Percentiles rank a stretch among this genome's conserved stretches.
These are phyloP conservation scores for Rhynchonycteris naso DNA, from an alignment of 2,797 vertebrate species.

Conservation along the genomic window DNA sequence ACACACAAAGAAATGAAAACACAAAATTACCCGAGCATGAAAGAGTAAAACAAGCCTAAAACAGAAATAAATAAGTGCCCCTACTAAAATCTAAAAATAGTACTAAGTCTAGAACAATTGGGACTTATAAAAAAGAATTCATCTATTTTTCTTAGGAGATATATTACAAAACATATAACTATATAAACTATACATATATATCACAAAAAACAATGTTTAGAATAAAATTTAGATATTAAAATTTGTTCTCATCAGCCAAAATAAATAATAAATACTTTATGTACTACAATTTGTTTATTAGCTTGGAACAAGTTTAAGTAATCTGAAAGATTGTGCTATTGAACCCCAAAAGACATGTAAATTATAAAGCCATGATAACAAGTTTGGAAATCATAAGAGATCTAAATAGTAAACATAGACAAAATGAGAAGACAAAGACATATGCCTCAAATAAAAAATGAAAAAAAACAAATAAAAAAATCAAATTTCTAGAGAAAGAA, in stretches of 20 bases:
- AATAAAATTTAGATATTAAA: conserved; percentile 12
- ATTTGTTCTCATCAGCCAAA: background rate
- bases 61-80: background rate
- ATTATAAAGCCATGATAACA: too few species aligned
- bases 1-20: background rate
- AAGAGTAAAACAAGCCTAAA: background rate
- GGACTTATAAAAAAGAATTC: background rate
- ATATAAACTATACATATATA: background rate
- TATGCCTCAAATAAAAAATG: too few species aligned
- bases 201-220: background rate
- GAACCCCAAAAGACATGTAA: too few species aligned
- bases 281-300: conserved; percentile 43
- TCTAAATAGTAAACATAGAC: too few species aligned
- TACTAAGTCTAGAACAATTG: background rate
- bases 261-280: background rate
- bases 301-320: too few species aligned
- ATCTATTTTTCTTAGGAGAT: background rate
- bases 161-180: background rate
- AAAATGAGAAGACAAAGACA: too few species aligned
- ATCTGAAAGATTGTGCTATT: too few species aligned
- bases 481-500: too few species aligned
- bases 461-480: too few species aligned
- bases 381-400: too few species aligned
- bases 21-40: background rate
- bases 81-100: conserved; percentile 6